Evolutionary conservation across 37 sponge, comb jelly and placozoan genomes (phyloP).

Genomic region (Beroe ovata): DNA sequence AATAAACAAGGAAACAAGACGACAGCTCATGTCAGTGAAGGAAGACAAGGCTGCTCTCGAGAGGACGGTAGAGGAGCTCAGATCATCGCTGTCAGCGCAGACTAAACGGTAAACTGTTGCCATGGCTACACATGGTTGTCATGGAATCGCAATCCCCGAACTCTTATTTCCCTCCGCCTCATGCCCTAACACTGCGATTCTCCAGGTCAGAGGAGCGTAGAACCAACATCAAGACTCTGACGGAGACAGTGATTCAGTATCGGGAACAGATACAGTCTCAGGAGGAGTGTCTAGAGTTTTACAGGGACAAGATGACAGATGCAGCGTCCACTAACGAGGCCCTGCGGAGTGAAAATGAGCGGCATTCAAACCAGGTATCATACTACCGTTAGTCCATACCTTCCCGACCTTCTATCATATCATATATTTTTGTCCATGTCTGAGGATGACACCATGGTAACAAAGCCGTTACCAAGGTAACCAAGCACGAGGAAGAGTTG

Average conservation of each 20-base stretch:
- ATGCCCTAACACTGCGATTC: no score
- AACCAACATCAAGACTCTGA: conserved; percentile 10
- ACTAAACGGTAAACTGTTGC: not conserved
- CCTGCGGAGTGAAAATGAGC: not conserved
- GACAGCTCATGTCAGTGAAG: not conserved
- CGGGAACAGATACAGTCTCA: not conserved
- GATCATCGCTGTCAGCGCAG: not conserved
- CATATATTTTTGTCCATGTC: no score
- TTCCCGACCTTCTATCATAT: no score
- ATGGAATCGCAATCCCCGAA: no score
- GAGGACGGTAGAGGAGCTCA: not conserved
- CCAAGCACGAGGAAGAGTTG: not conserved
- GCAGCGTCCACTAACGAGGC: not conserved
- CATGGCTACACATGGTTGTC: no score
- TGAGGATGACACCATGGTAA: no score
- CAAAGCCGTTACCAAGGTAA: no score
- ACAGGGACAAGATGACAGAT: not conserved
- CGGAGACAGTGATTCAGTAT: not conserved
- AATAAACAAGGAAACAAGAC: conserved; percentile 32
- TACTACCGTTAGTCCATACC: no score
- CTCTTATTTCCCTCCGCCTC: no score
- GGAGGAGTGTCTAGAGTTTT: not conserved
- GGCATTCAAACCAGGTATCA: not conserved
- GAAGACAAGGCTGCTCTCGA: conserved; percentile 31
- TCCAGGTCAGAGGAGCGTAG: not conserved